Evolutionary conservation across 2,797 vertebrate genomes (phyloP), one percentile per base, ranked within the genome.

Genomic region (Glyptemys insculpta): DNA sequence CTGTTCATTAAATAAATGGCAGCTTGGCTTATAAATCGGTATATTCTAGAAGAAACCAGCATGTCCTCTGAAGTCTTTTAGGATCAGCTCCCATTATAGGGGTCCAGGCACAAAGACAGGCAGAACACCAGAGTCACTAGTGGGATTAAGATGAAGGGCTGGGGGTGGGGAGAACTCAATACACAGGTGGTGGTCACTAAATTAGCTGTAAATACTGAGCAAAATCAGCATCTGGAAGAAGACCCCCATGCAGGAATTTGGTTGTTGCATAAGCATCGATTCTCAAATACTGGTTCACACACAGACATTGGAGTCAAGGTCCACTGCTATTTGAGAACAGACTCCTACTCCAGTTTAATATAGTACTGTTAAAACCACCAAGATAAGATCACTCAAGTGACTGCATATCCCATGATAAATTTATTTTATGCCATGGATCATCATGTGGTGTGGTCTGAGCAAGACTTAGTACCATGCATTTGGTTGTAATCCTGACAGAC

Each of bases 1-100:
- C 72, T 2, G 9, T 23, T 54, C 74, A 12, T 18, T 74, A 14
- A 8, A 1, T 37, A n/a, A 14, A n/a, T 37, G 6, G 14, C 74
- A 44, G 15, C 56, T 50, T 2, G n/a, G 18, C 49, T 3, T 0
- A 25, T 52, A 12, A n/a, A 14, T 2, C 11, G 19, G 11, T 59
- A 31, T 25, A 3, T 11, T 6, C 68, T 0, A 52, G 27, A 57
- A 1, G 65, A 41, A 44, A 47, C 41, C 12, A 0, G 56, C 37
- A 83, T 29, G 34, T 59, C 31, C 50, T 3, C 50, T 0, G 4
- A 52, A 9, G 16, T 0, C 2, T 52, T 53, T 56, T 53, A 54
- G 52, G 78, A 94, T n/a, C 37, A 12, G 15, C 34, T 76, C 47
- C 82, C 6, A 0, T 4, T 65, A 68, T 81, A 59, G 16, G 50